Percentiles rank a stretch among this genome's conserved stretches.
These are phyloP conservation scores for Epizoanthus rinbou DNA, from an alignment of 92 coral and sea anemone species.

Conservation along the genomic window DNA sequence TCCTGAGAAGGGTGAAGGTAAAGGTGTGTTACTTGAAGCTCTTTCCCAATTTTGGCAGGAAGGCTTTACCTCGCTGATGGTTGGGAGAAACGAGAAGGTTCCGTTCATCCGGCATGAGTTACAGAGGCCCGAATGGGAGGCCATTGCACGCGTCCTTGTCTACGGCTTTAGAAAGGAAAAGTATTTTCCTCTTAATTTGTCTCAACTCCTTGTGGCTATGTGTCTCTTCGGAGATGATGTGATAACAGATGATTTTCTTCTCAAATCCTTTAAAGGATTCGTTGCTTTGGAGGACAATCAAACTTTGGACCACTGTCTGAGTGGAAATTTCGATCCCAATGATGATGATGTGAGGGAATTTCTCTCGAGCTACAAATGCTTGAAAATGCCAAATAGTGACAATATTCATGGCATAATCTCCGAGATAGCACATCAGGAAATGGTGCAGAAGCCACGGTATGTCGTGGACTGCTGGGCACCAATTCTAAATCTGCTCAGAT, in stretches of 20 bases:
- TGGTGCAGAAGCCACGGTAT: conserved; percentile 48
- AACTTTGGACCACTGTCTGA: conserved; percentile 38
- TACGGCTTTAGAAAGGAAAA: conserved; percentile 37
- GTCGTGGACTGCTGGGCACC: conserved; percentile 51
- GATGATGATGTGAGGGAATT: conserved; percentile 42
- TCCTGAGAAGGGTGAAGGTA: conserved; percentile 44
- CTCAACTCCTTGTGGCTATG: conserved; percentile 42
- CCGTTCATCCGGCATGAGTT: conserved; percentile 56
- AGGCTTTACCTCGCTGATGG: conserved; percentile 41
- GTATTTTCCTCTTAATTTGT: conserved; percentile 48
- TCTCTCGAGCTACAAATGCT: conserved; percentile 38
- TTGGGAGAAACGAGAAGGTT: conserved; percentile 45
- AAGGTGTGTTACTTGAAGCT: conserved; percentile 46
- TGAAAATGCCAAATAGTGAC: conserved; percentile 29
- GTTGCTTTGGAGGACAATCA: conserved; percentile 48
- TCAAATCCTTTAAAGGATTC: conserved; percentile 42
- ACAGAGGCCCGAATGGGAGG: conserved; percentile 56
- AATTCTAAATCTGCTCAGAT: conserved; percentile 13
- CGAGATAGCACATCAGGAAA: conserved; percentile 50
- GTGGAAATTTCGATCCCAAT: conserved; percentile 30
- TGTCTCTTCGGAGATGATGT: conserved; percentile 49
- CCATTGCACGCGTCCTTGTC: conserved; percentile 42
- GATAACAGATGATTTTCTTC: conserved; percentile 37
- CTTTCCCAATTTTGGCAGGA: conserved; percentile 51
- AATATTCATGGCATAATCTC: conserved; percentile 24